A percentile compares a stretch with the other conserved stretches of the same genome.
Conservation (phyloP, 2,113 vertebrate genomes). For the Corynorhinus townsendii region DNA sequence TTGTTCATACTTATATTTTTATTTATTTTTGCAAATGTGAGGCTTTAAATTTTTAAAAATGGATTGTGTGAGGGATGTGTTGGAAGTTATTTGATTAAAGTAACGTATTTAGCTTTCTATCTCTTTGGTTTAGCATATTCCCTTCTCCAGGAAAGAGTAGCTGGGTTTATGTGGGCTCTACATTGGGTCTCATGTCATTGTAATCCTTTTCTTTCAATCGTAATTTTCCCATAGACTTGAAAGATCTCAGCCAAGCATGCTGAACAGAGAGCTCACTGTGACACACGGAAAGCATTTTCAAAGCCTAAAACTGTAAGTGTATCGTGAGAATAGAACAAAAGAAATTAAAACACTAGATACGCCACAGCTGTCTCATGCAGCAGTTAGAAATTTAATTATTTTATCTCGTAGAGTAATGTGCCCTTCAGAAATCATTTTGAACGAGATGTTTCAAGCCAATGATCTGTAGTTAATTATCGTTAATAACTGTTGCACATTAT, state of each 20-base stretch:
- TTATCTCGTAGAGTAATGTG: conserved; percentile 91
- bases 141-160: conserved; percentile 52
- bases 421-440: conserved; percentile 91
- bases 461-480: conserved; percentile 92
- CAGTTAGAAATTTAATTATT: conserved; percentile 92
- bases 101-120: conserved; percentile 72
- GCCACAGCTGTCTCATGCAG: conserved; percentile 85
- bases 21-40: conserved; percentile 78
- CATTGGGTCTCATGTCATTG: conserved; percentile 78
- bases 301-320: conserved; percentile 79
- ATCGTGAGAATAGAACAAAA: conserved; percentile 86
- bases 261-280: conserved; percentile 76
- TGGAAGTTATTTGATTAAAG: conserved; percentile 63
- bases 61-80: conserved; percentile 61
- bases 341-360: conserved; percentile 86
- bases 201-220: conserved; percentile 83
- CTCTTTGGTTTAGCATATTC: conserved; percentile 54
- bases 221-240: conserved; percentile 80
- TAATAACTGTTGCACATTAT: conserved; percentile 93
- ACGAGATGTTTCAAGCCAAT: conserved; percentile 91
- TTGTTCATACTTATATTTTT: conserved; percentile 65
- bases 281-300: conserved; percentile 79
- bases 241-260: conserved; percentile 79
- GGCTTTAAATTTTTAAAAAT: conserved; percentile 58
- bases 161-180: conserved; percentile 70